Percentiles rank a stretch among this genome's conserved stretches.
phyloP scores from a whole-genome alignment of 2,888 invertebrate genomes.

The Rhagonycha lutea region DNA sequence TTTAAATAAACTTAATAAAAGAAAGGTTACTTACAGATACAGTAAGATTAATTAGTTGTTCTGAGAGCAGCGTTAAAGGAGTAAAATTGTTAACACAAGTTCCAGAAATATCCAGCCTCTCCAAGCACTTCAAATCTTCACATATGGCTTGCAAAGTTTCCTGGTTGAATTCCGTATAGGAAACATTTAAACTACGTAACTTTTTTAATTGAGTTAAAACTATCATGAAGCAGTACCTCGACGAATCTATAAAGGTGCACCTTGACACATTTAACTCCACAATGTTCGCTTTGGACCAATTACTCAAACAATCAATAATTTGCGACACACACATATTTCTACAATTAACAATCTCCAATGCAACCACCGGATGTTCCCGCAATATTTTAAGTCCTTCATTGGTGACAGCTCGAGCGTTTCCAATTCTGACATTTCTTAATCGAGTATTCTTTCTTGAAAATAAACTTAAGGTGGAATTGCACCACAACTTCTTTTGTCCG shows the following conservation, averaged over 20 bases:
- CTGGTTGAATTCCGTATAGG: conserved; percentile 70
- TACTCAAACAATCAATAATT: conserved; percentile 62
- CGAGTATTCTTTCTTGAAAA: conserved; percentile 65
- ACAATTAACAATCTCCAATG: conserved; percentile 64
- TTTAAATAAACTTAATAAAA: conserved; percentile 3
- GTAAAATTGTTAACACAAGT: conserved; percentile 66
- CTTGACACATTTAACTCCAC: conserved; percentile 64
- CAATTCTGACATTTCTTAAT: conserved; percentile 62
- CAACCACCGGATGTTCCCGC: conserved; percentile 64
- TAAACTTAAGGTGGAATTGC: conserved; percentile 64
- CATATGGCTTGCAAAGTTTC: conserved; percentile 67
- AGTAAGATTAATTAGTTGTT: conserved; percentile 62
- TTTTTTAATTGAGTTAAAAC: conserved; percentile 65
- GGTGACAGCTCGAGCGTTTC: conserved; percentile 62
- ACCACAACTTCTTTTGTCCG: conserved; percentile 62
- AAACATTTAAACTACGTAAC: conserved; percentile 65
- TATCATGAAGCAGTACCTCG: conserved; percentile 57
- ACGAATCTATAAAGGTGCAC: conserved; percentile 65
- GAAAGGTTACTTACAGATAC: conserved; percentile 57
- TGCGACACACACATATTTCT: conserved; percentile 42
- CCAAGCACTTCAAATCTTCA: conserved; percentile 65
- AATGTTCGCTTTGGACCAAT: conserved; percentile 67
- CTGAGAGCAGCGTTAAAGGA: conserved; percentile 61
- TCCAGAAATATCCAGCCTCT: conserved; percentile 68
- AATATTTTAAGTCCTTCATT: conserved; percentile 64